A percentile compares a stretch with the other conserved stretches of the same genome.
Conservation (phyloP, 2,888 invertebrate species). For the Tubiluchus corallicola region DNA sequence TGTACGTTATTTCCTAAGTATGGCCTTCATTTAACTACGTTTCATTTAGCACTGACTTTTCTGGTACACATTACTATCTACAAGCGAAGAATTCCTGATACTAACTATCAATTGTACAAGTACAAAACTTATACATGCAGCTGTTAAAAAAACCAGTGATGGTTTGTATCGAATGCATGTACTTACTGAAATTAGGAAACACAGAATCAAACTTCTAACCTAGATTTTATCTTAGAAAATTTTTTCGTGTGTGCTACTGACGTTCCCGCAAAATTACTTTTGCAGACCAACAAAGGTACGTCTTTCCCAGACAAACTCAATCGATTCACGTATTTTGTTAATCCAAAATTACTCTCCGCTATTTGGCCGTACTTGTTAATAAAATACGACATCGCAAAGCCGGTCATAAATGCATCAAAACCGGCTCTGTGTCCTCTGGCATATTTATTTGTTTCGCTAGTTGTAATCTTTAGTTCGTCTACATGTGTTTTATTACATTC, state of each 20-base stretch:
- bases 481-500: constrained; percentile 6
- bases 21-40: no score
- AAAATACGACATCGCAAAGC: constrained; percentile 25
- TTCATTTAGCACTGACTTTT: no score
- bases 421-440: constrained; percentile 28
- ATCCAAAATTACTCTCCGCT: constrained; percentile 10
- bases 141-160: no score
- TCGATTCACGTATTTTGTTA: constrained; percentile 23
- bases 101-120: no score
- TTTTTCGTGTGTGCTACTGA: constrained; percentile 15
- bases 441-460: constrained; percentile 7
- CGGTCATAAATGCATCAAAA: constrained; percentile 33
- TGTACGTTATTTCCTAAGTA: no score
- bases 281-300: constrained; percentile 25
- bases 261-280: constrained; percentile 25
- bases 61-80: no score
- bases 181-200: no score
- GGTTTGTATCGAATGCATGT: no score
- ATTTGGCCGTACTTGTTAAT: constrained; percentile 15
- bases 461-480: neutral
- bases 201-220: no score
- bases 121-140: no score
- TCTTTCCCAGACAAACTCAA: constrained; percentile 29
- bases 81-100: no score
- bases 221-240: no score